Base-by-base conservation (phyloP, 2,113 vertebrate species). In the Ondatra zibethicus region DNA sequence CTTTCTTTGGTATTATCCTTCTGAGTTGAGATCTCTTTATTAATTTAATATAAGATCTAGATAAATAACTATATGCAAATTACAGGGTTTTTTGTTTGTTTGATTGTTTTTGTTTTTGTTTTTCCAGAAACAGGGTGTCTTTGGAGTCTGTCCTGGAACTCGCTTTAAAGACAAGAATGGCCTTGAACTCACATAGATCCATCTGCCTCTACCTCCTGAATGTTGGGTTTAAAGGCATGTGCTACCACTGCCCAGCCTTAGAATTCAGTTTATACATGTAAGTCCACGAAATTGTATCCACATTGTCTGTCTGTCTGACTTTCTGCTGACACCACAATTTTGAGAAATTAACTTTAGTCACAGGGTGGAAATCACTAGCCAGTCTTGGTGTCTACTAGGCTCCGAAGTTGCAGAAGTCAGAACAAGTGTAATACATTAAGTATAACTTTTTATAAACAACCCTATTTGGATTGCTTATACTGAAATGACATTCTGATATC, bases 341-440 rank as follows among this genome's bases (percentile, higher is more conserved):
- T 95, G 72, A 55, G 12, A 23, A 25, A 7, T 42, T 82, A 5
- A 21, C 8, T 91, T 19, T 81, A 91, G 27, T 61, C 31, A 63
- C 52, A 9, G 8, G 1, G 27, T 39, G 21, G 2, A 88, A 29
- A 73, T 25, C 39, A 63, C n/a, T 81, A 82, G 21, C 7, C 23
- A 61, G 11, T 75, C 10, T 89, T 27, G 33, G 2, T 39, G 23
- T 31, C 5, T 89, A 39, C 5, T 42, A 21, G 1, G 5, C 31
- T 31, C 17, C 27, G 33, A 65, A 33, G 3, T 42, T 82, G 47
- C 3, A 12, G 33, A 72, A 5, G 5, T 31, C 7, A 52, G 50
- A 14, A 65, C 14, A 70, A 31, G 0, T 2, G 0, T 70, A 89
- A n/a, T 45, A 33, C 1, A 58, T 0, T 0, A 50, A 16, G 0